Evolutionary conservation across 2,797 vertebrate genomes (phyloP), one percentile per base, ranked within the genome.

Genomic region (Sebastes iracundus): DNA sequence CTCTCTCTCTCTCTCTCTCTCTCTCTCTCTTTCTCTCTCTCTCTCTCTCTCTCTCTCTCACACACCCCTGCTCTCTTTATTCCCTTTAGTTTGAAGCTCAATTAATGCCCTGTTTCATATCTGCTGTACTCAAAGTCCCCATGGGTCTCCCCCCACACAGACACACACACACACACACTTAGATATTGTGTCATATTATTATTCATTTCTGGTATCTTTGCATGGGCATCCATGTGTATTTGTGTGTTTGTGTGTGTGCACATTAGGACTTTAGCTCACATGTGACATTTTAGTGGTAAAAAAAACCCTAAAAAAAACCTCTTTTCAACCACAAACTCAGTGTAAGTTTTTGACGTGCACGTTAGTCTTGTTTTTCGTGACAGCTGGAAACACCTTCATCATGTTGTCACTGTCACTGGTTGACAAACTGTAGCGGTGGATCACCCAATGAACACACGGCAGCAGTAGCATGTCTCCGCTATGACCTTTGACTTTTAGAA

Each of bases 51-150:
- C 58, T 12, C 16, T 42, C 22, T 20, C 28, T 3, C 13, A 5
- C 4, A 27, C 60, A 63, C 67, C 64, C 27, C 4, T 42, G 55
- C 77, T 80, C 64, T 61, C 46, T 73, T 80, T 80, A 77, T 77
- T 80, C 82, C 77, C 78, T 86, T 81, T 27, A 81, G 84, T 76
- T 83, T 82, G 79, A 80, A 82, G 86, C 86, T 92, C 88, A 86
- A 88, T 91, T 86, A 90, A 88, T 88, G 79, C 77, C 80, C 79
- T 11, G 30, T 88, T 92, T 84, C 86, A 81, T 86, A 77, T 86
- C 69, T 80, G 76, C 77, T 75, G 56, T 74, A 78, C 61, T 69
- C 73, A 85, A 63, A 75, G 67, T 55, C 69, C 77, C 88, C 66
- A n/a, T 67, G 77, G 86, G 77, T 70, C 62, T 73, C 22, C 71